Conservation (phyloP, 2,888 invertebrate genomes). For the Pilophorus perplexus region DNA sequence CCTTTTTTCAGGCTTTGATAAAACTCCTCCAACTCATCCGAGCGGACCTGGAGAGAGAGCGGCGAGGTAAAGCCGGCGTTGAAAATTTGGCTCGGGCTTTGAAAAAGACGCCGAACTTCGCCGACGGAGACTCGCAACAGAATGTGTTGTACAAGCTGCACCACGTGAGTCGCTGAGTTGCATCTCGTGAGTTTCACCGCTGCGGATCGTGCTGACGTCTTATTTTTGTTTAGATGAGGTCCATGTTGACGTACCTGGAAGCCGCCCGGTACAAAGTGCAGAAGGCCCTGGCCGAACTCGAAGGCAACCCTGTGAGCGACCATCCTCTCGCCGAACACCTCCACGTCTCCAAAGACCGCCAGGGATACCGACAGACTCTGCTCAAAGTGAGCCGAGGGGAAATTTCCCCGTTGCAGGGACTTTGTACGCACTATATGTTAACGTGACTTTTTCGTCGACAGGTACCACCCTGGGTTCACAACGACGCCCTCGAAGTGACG, state of each 20-base stretch:
- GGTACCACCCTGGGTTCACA: slow-evolving; percentile 61
- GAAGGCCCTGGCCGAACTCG: slow-evolving; percentile 75
- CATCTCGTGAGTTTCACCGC: no score
- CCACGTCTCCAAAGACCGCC: slow-evolving; percentile 83
- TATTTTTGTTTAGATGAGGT: slow-evolving; percentile 79
- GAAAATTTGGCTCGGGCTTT: slow-evolving; percentile 87
- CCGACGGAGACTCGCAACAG: slow-evolving; percentile 83
- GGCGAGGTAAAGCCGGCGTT: slow-evolving; percentile 82
- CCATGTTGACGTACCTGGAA: slow-evolving; percentile 88
- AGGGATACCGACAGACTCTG: slow-evolving; percentile 81
- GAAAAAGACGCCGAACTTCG: slow-evolving; percentile 79
- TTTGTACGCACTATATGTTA: not conserved
- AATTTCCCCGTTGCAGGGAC: not conserved
- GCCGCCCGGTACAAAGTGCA: slow-evolving; percentile 86
- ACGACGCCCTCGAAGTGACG: slow-evolving; percentile 58
- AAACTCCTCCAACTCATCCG: slow-evolving; percentile 81
- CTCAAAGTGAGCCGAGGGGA: slow-evolving; percentile 60
- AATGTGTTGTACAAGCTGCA: slow-evolving; percentile 89
- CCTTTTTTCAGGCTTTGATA: slow-evolving; percentile 64
- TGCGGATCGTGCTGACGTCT: no score
- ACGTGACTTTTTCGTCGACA: not conserved
- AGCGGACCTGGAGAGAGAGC: slow-evolving; percentile 84
- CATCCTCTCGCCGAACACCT: slow-evolving; percentile 85
- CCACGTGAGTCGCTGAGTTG: no score
- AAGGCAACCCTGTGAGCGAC: slow-evolving; percentile 70